These are phyloP conservation scores for Eupithecia inturbata DNA, from an alignment of 2,888 invertebrate species.

Conservation along the genomic window DNA sequence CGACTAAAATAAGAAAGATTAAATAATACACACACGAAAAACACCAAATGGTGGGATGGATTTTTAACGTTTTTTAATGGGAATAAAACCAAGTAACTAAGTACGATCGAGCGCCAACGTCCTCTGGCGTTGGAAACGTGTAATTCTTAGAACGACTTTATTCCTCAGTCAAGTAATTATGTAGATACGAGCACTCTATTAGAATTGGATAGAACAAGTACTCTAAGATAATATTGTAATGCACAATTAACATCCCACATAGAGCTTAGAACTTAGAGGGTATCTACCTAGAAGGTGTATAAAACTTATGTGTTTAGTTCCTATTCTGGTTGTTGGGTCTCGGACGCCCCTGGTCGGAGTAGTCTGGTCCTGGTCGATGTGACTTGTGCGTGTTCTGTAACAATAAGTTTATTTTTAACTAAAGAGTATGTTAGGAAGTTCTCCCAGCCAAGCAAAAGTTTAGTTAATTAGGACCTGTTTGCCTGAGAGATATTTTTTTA, in stretches of 20 bases:
- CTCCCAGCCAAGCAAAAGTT: too few species aligned
- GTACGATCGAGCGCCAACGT: not conserved
- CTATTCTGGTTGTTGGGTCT: constrained; percentile 54
- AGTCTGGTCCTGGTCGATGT: constrained; percentile 62
- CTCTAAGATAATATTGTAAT: not conserved
- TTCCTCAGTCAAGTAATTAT: not conserved
- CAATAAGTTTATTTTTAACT: constrained; percentile 5
- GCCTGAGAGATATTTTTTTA: too few species aligned
- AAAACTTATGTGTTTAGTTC: constrained; percentile 58
- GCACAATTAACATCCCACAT: not conserved
- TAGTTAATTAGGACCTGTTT: too few species aligned
- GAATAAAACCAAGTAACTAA: not conserved
- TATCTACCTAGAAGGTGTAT: constrained; percentile 25
- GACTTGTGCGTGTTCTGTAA: constrained; percentile 60
- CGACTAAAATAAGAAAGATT: constrained; percentile 53
- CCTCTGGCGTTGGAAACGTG: not conserved
- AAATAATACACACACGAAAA: constrained; percentile 44
- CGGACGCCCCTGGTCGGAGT: constrained; percentile 61
- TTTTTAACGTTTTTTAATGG: constrained; percentile 11
- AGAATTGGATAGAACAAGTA: not conserved
- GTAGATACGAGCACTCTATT: not conserved
- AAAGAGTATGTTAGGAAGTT: not conserved
- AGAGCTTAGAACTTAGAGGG: constrained; percentile 1
- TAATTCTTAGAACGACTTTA: not conserved
- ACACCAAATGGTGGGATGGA: constrained; percentile 52